Evolutionary conservation across 2,113 vertebrate genomes (phyloP).

Genomic region (Rallus limicola): DNA sequence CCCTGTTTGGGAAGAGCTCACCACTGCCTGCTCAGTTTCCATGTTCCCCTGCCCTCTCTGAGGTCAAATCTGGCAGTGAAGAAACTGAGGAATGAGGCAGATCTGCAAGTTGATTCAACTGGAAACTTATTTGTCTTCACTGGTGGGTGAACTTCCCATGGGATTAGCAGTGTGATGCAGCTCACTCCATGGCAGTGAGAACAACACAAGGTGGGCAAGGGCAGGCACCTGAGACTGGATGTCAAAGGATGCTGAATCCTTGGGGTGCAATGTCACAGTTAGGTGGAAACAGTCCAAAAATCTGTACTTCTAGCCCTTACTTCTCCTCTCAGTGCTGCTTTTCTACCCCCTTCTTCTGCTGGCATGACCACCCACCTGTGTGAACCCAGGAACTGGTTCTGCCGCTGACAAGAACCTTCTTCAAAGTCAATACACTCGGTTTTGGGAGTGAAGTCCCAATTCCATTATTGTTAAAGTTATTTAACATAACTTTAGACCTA

Average conservation of each 20-base stretch:
- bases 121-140: background rate
- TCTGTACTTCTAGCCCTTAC: background rate
- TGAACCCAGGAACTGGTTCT: background rate
- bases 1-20: background rate
- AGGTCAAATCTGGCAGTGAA: background rate
- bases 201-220: background rate
- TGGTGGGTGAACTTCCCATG: background rate
- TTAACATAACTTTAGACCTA: background rate
- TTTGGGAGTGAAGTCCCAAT: background rate
- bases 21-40: background rate
- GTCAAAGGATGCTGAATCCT: background rate
- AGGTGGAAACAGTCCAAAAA: background rate
- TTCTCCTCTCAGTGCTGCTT: background rate
- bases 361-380: background rate
- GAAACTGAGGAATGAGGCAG: background rate
- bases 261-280: background rate
- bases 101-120: background rate
- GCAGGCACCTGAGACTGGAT: background rate
- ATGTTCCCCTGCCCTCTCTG: accelerated
- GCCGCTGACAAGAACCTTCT: background rate
- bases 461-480: too few relatives aligned
- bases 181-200: background rate
- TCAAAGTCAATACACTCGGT: background rate
- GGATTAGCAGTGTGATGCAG: background rate
- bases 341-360: background rate